Conservation (phyloP, 2,113 vertebrate species). For the Kobus ellipsiprymnus region DNA sequence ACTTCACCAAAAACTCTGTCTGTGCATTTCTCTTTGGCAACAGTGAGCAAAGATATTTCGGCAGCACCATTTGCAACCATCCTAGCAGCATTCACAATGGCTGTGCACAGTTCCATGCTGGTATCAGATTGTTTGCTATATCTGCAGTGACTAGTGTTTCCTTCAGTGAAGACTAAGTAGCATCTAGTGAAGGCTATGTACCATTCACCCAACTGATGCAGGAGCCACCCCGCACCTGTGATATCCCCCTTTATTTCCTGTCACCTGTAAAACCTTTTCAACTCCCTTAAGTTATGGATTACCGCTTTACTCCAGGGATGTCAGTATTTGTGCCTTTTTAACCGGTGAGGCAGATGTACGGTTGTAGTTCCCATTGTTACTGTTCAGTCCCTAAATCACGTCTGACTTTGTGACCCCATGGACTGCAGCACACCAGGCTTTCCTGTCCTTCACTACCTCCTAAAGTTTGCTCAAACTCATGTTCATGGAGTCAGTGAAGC, state of each 20-base stretch:
- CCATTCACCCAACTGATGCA: slow-evolving; percentile 86
- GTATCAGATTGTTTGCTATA: neutral
- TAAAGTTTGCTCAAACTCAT: neutral
- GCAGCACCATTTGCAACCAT: neutral
- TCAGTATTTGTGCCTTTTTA: slow-evolving; percentile 70
- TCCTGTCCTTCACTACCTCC: neutral
- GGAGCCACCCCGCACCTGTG: neutral
- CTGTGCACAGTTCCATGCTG: neutral
- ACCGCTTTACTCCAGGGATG: slow-evolving; percentile 63
- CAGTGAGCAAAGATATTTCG: neutral
- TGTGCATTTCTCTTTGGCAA: neutral
- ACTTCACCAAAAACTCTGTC: neutral
- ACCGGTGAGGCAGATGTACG: slow-evolving; percentile 39
- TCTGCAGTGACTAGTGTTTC: neutral
- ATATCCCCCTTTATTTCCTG: neutral
- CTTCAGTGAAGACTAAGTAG: slow-evolving; percentile 85
- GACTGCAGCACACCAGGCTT: neutral
- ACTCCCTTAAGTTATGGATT: slow-evolving; percentile 22
- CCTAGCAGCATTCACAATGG: too few relatives aligned
- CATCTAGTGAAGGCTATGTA: slow-evolving; percentile 89
- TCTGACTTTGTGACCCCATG: neutral
- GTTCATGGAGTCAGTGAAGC: neutral
- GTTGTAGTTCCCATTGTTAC: slow-evolving; percentile 47
- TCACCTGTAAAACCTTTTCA: slow-evolving; percentile 48
- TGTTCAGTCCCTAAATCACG: neutral